Evolutionary conservation across 2,113 vertebrate genomes (phyloP), one percentile per base, ranked within the genome.

Genomic region (Rhagologus leucostigma): DNA sequence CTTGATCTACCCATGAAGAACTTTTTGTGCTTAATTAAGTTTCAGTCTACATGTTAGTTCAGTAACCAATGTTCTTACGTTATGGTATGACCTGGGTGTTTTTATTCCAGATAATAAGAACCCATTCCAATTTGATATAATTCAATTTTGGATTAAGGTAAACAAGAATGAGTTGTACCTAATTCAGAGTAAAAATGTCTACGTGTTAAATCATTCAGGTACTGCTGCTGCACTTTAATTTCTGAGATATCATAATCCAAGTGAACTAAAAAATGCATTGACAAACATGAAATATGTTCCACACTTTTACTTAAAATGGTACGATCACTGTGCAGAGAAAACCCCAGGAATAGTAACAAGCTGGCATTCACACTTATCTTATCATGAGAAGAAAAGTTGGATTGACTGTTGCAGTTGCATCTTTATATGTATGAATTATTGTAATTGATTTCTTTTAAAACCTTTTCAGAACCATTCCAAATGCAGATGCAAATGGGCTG

Each of bases 251-350:
- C 68, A 18, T 88, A 95, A 88, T 93, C 67, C 71, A 86, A 95
- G 18, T 52, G 76, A 94, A 90, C 71, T 88, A 86, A 91, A 92
- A 95, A 96, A 89, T 92, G 76, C 75, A 35, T 64, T 90, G 86
- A 86, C 85, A 95, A 96, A 91, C 73, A 90, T 41, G 83, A 94
- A 96, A 92, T 96, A 88, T 81, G 86, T 89, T 80, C 88, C 73
- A 75, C 57, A 11, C 49, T 86, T 94, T 49, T 80, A 47, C 82
- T 87, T 78, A 84, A 96, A 96, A 86, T 82, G n/a, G 69, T 78
- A 63, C 0, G 2, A 95, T 84, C 89, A 63, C 83, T 79, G 76
- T 64, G 76, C 65, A 88, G 83, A 92, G 79, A 95, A 86, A 89
- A 79, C 37, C 67, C 74, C 57, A 73, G 83, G 75, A 97, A 94